Percentiles rank a stretch among this genome's conserved stretches.
Evolutionary conservation across 2,888 invertebrate species (phyloP).

Genomic region (Agrypnus murinus): DNA sequence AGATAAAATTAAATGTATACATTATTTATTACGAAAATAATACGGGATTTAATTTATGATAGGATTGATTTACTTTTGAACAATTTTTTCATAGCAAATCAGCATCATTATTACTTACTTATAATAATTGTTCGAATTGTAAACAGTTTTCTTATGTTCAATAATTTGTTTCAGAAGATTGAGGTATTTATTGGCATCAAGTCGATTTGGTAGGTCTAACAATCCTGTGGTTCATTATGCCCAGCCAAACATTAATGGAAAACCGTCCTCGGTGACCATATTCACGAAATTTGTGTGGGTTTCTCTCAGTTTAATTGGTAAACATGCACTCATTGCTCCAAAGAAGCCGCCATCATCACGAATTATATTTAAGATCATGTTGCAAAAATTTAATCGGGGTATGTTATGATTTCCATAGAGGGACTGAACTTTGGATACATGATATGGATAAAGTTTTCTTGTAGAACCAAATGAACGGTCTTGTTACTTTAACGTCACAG

Average conservation of each 20-base stretch:
- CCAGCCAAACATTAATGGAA: constrained; percentile 13
- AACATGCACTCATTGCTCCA: constrained; percentile 33
- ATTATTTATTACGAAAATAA: too few species aligned
- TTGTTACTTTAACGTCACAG: too few species aligned
- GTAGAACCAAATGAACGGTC: too few species aligned
- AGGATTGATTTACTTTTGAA: too few species aligned
- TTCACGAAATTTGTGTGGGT: constrained; percentile 13
- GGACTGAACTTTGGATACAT: constrained; percentile 24
- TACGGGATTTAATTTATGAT: too few species aligned
- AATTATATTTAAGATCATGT: constrained; percentile 26
- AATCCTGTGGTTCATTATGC: constrained; percentile 12
- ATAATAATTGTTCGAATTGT: too few species aligned
- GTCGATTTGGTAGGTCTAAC: constrained; percentile 20
- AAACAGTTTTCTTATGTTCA: too few species aligned
- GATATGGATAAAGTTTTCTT: too few species aligned
- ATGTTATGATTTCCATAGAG: constrained; percentile 21
- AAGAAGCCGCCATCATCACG: constrained; percentile 25
- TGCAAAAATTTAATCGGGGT: constrained; percentile 23
- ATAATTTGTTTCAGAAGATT: constrained; percentile 13
- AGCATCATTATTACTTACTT: too few species aligned
- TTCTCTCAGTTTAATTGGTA: constrained; percentile 25
- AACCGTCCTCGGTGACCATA: constrained; percentile 11
- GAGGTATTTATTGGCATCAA: constrained; percentile 9
- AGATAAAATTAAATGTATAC: too few species aligned
- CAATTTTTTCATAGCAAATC: too few species aligned